These are phyloP conservation scores for Plecotus auritus DNA, from an alignment of 2,113 vertebrate genomes.

Conservation along the genomic window DNA sequence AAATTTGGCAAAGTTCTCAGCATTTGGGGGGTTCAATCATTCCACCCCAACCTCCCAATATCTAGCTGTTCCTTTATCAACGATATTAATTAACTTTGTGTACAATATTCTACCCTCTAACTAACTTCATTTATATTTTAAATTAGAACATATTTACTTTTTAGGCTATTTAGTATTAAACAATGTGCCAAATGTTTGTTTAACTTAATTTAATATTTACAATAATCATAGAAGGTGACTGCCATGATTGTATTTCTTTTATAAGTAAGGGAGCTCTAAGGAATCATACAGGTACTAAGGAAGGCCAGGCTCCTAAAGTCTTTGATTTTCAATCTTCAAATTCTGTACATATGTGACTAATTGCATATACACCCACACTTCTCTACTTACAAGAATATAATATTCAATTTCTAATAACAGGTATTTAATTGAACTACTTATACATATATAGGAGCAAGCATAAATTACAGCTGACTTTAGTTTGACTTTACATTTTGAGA, in stretches of 20 bases:
- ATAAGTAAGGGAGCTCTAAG: background rate
- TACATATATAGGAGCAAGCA: background rate
- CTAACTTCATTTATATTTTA: background rate
- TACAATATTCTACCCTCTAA: background rate
- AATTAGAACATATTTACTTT: background rate
- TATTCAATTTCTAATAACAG: background rate
- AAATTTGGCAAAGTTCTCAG: background rate
- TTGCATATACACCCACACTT: background rate
- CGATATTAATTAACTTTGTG: background rate
- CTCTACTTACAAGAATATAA: background rate
- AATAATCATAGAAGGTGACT: background rate
- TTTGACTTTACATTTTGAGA: conserved; percentile 10
- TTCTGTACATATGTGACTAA: background rate
- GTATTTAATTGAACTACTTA: background rate
- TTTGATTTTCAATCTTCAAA: background rate
- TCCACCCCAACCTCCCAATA: rapidly evolving
- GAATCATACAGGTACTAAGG: background rate
- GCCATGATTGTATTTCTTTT: background rate
- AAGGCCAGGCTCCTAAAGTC: rapidly evolving
- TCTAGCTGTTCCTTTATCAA: background rate
- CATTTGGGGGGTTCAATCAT: background rate
- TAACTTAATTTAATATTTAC: background rate
- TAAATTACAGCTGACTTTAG: conserved; percentile 1
- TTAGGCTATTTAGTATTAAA: background rate
- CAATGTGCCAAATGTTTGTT: background rate